Conservation (phyloP, 2,888 invertebrate genomes). For the Ochlodes sylvanus region DNA sequence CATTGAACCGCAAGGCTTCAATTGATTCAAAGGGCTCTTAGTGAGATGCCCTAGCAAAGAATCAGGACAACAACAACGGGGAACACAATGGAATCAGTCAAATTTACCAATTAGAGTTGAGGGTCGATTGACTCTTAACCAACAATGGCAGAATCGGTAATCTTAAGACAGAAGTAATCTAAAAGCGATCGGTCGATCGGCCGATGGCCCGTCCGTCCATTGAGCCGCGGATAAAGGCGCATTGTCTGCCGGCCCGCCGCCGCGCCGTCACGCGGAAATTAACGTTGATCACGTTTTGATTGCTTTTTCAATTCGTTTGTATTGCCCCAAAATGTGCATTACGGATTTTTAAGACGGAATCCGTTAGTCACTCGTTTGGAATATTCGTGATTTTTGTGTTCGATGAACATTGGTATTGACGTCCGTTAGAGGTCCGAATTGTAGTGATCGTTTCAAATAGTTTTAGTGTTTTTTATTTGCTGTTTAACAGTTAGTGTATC, state of each 20-base stretch:
- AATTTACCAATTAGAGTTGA: constrained; percentile 15
- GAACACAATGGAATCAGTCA: constrained; percentile 10
- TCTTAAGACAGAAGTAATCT: constrained; percentile 55
- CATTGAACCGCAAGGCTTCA: not conserved
- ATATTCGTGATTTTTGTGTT: not conserved
- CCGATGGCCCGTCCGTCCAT: constrained; percentile 50
- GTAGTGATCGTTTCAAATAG: no score
- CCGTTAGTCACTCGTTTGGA: not conserved
- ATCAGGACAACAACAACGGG: not conserved
- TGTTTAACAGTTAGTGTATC: no score
- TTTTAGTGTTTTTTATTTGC: no score
- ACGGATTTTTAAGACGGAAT: not conserved
- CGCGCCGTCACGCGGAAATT: constrained; percentile 43
- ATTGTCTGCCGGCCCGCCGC: constrained; percentile 35
- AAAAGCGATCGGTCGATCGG: constrained; percentile 49
- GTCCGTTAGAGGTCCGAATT: no score
- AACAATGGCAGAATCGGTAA: constrained; percentile 31
- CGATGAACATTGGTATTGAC: not conserved
- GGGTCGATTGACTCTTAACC: constrained; percentile 25
- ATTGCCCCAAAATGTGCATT: constrained; percentile 31
- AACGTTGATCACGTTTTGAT: constrained; percentile 44
- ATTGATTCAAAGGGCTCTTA: not conserved
- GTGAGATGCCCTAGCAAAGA: not conserved
- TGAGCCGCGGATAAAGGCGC: constrained; percentile 52
- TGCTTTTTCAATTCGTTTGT: constrained; percentile 43